Base-by-base conservation (phyloP, 1,140 invertebrate genomes). In the Drosophila yakuba region DNA sequence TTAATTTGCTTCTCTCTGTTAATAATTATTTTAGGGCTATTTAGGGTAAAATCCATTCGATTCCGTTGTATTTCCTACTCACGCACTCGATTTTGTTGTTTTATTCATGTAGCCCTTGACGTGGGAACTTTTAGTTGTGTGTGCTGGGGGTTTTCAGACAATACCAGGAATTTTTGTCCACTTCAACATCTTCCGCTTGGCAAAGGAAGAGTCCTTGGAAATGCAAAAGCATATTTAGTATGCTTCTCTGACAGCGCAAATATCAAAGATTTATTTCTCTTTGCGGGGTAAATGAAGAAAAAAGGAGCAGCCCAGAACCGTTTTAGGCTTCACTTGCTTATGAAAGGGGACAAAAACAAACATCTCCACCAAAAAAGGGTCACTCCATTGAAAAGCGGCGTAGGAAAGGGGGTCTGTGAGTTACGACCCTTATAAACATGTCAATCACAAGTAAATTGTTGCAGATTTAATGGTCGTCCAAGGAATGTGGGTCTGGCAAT, bases 361-460 rank as follows among this genome's bases (percentile, higher is more conserved):
- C 47, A 68, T 41, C 41, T 55, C 38, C 35, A 54, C 15, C n/a
- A n/a, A n/a, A 59, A 50, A 39, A 45, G 63, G 41, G n/a, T 39
- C n/a, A 35, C 15, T 20, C 4, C 17, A 20, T 12, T 12, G n/a
- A 11, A 36, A 45, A 43, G 39, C 14, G 47, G 32, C 28, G 17
- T 17, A 10, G 12, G 15, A 17, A 35, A 11, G 20, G 38, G 23
- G 41, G 10, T 23, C 23, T 51, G 32, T 15, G 54, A 12, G 11
- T n/a, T 52, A 62, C 58, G 84, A 88, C 84, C 84, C 84, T 88
- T 88, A 88, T 88, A 88, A 88, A 88, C 84, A 88, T 88, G 84
- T 89, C 84, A 88, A 88, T 88, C 84, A 84, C 77, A 78, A 89
- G 84, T 89, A 88, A 88, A 88, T 88, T 88, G 84, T 89, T 64